Conservation (phyloP, 2,113 vertebrate species). For the Salvelinus sp. region DNA sequence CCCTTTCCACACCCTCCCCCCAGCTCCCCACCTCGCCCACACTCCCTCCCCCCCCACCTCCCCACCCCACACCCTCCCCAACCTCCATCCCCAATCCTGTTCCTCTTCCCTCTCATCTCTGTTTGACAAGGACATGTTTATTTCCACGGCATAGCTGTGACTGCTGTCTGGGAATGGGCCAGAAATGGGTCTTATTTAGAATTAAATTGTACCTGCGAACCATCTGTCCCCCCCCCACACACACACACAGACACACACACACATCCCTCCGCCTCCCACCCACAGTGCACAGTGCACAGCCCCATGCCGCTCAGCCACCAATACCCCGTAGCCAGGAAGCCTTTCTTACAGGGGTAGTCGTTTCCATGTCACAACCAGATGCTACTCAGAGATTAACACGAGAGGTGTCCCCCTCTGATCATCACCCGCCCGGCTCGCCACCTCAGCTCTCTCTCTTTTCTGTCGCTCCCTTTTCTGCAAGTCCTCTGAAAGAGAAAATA, state of each 20-base stretch:
- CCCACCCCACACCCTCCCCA: neutral
- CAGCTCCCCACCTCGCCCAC: neutral
- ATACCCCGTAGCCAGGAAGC: conserved; percentile 52
- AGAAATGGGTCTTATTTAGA: neutral
- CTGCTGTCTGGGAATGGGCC: neutral
- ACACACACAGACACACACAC: conserved; percentile 4
- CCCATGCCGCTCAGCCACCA: neutral
- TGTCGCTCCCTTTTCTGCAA: conserved; percentile 21
- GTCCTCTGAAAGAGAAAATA: neutral
- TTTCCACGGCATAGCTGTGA: neutral
- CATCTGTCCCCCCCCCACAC: too few relatives aligned
- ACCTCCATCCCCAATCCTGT: neutral
- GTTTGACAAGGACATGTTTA: conserved; percentile 1
- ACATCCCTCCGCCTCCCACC: neutral
- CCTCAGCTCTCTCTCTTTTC: conserved; percentile 23
- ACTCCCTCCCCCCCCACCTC: neutral
- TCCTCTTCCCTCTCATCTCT: neutral
- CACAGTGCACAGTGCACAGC: neutral
- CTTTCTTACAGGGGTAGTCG: conserved; percentile 44
- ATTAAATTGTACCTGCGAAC: neutral
- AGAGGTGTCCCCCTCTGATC: conserved; percentile 25
- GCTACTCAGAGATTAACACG: conserved; percentile 22
- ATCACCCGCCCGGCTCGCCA: neutral
- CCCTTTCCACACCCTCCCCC: neutral
- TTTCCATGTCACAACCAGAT: conserved; percentile 43